Evolutionary conservation across 2,888 invertebrate genomes (phyloP).

Genomic region (Ochropleura plecta): DNA sequence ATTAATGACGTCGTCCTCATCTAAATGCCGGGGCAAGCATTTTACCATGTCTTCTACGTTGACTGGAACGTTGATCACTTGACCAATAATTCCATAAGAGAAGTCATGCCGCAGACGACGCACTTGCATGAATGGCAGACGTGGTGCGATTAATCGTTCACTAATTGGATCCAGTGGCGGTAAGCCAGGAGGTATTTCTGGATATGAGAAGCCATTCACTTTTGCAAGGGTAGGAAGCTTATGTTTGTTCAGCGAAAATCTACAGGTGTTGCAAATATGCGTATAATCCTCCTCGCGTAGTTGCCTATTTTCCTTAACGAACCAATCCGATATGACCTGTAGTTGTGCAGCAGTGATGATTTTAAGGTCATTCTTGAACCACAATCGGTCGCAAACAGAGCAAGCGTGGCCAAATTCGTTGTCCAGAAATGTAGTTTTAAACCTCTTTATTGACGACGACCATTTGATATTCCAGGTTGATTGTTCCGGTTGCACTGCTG

Average conservation of each 20-base stretch:
- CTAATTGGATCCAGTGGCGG: conserved; percentile 14
- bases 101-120: conserved; percentile 14
- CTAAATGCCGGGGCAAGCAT: not conserved
- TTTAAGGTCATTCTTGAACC: conserved; percentile 76
- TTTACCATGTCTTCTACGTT: conserved; percentile 5
- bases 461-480: conserved; percentile 65
- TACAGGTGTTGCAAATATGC: conserved; percentile 8
- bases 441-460: conserved; percentile 66
- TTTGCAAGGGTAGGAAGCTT: conserved; percentile 1
- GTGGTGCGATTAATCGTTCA: conserved; percentile 19
- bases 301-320: conserved; percentile 8
- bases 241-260: conserved; percentile 5
- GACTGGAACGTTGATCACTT: conserved; percentile 18
- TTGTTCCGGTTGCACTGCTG: conserved; percentile 1
- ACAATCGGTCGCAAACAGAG: conserved; percentile 75
- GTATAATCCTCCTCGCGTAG: not conserved
- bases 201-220: conserved; percentile 21
- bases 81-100: conserved; percentile 11
- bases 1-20: conserved; percentile 22
- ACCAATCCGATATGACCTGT: conserved; percentile 65
- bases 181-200: not conserved
- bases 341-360: conserved; percentile 71
- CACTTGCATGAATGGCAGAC: conserved; percentile 25
- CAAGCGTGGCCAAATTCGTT: conserved; percentile 74
- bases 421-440: conserved; percentile 69